Percentiles rank a stretch among this genome's conserved stretches.
Conservation (phyloP, 2,888 invertebrate species). For the Argyresthia albistria region DNA sequence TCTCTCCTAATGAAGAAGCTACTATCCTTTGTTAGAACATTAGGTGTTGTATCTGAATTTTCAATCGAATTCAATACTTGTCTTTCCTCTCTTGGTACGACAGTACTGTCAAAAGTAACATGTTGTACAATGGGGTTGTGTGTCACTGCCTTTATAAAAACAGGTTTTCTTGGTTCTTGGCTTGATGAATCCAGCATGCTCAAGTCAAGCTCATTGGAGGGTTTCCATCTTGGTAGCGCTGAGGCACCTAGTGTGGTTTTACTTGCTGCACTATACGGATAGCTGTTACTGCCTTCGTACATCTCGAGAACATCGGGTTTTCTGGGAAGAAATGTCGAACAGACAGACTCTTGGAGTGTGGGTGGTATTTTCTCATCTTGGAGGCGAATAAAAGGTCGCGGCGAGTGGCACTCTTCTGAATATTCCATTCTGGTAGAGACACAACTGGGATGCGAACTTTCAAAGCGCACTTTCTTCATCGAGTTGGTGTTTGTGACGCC, state of each 20-base stretch:
- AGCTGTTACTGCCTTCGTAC: conserved; percentile 44
- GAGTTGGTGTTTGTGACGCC: background rate
- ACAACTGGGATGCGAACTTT: conserved; percentile 27
- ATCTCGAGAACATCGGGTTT: conserved; percentile 40
- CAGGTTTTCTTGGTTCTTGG: conserved; percentile 23
- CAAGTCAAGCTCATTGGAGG: conserved; percentile 49
- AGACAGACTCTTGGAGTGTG: too few species aligned
- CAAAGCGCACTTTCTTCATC: conserved; percentile 64
- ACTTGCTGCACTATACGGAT: conserved; percentile 40
- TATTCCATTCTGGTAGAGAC: conserved; percentile 31
- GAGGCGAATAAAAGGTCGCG: conserved; percentile 43
- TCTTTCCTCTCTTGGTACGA: background rate
- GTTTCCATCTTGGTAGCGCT: conserved; percentile 17
- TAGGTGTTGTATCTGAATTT: conserved; percentile 13
- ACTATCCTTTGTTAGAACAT: conserved; percentile 30
- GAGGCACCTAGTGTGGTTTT: conserved; percentile 26
- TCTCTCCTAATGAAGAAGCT: conserved; percentile 48
- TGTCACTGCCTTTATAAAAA: background rate
- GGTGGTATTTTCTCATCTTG: background rate
- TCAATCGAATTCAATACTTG: background rate
- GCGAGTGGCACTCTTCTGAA: conserved; percentile 48
- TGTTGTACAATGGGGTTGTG: too few species aligned
- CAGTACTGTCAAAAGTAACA: too few species aligned
- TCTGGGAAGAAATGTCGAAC: too few species aligned
- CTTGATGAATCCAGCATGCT: conserved; percentile 45